phyloP scores from a whole-genome alignment of 2,888 invertebrate genomes.

The Entomobrya proxima region DNA sequence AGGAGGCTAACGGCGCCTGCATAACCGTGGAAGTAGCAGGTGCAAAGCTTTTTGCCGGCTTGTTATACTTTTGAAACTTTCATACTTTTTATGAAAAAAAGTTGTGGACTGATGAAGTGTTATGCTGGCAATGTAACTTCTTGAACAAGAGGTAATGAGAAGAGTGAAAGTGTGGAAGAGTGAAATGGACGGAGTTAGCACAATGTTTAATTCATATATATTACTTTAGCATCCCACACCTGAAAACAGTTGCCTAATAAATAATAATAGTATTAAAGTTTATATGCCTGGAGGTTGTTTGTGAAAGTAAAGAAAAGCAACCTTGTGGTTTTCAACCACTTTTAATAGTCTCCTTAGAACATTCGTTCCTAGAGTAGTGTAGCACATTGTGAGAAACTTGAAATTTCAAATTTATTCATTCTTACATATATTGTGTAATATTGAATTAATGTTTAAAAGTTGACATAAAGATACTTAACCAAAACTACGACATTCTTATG shows the following conservation, averaged over 20 bases:
- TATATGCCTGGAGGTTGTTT: too few relatives aligned
- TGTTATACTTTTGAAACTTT: constrained; percentile 7
- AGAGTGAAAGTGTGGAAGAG: not conserved
- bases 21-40: not conserved
- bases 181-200: not conserved
- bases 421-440: not conserved
- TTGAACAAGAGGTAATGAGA: not conserved
- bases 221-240: not conserved
- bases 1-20: not conserved
- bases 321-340: too few relatives aligned
- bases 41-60: not conserved
- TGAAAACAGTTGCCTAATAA: not conserved
- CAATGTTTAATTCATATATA: constrained; percentile 28
- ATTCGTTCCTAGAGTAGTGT: not conserved
- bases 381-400: not conserved
- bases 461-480: too few relatives aligned
- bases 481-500: too few relatives aligned
- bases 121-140: not conserved
- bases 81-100: constrained; percentile 11
- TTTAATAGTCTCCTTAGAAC: not conserved
- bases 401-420: constrained; percentile 21
- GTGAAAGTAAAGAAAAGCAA: too few relatives aligned
- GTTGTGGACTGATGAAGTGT: constrained; percentile 14
- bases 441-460: too few relatives aligned
- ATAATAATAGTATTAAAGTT: too few relatives aligned